phyloP scores from a whole-genome alignment of 2,888 invertebrate genomes.

The Meloe dianella region DNA sequence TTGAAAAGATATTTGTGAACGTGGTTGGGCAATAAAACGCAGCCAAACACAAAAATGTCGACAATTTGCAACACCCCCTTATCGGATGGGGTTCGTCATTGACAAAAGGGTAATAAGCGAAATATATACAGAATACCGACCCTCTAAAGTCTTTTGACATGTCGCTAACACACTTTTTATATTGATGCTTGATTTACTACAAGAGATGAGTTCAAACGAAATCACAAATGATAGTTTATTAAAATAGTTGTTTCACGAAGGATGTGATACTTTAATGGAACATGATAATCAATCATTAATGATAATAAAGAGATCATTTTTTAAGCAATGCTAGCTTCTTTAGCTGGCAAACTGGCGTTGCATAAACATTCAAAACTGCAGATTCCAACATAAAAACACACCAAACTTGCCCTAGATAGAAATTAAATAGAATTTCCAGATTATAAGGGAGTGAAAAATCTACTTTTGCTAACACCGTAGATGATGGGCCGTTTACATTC shows the following conservation, averaged over 20 bases:
- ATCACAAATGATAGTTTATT: conserved; percentile 1
- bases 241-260: not conserved
- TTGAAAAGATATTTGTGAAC: conserved; percentile 40
- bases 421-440: too few species aligned
- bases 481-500: too few species aligned
- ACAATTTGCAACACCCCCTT: conserved; percentile 45
- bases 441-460: too few species aligned
- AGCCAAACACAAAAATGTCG: conserved; percentile 51
- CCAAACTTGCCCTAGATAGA: too few species aligned
- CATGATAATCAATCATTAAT: too few species aligned
- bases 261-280: not conserved
- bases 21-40: conserved; percentile 53
- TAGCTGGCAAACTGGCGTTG: too few species aligned
- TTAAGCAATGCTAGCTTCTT: too few species aligned
- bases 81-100: conserved; percentile 36
- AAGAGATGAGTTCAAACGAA: conserved; percentile 12
- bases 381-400: too few species aligned
- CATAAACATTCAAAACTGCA: too few species aligned
- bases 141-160: conserved; percentile 33
- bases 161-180: conserved; percentile 42
- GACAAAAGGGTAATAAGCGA: conserved; percentile 31
- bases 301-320: too few species aligned
- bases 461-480: too few species aligned
- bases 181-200: conserved; percentile 28
- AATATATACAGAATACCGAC: conserved; percentile 31